Base-by-base conservation (phyloP, 2,797 vertebrate genomes). In the Ctenopoma multispine region DNA sequence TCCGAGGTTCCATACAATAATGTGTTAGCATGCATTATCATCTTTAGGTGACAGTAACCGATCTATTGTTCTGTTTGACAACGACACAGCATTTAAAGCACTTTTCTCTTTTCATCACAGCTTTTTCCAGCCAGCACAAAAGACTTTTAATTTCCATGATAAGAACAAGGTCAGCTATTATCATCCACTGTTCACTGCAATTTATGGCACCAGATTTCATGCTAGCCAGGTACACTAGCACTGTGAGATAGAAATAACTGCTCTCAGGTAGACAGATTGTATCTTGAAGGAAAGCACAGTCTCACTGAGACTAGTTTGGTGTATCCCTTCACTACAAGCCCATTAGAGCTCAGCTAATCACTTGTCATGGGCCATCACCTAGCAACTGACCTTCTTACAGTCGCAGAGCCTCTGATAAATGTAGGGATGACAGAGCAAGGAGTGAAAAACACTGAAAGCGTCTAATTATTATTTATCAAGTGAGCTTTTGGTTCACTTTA, bases 341-440 rank as follows among this genome's bases (percentile, higher is more conserved):
- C 69, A 60, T 73, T 65, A 77, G 73, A 77, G 59, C 65, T 76
- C 62, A 71, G 75, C 67, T 82, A 78, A 82, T 85, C 73, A 69
- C 67, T 77, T 20, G 12, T 48, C 3, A 53, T 75, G 72, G 58
- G 27, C 78, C 82, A 91, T 93, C 88, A 75, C 91, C 87, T 92
- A 90, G 91, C 91, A 93, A 92, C 90, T 65, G 47, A 81, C 53
- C 75, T 29, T 47, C 49, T 50, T 55, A 5, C 65, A 57, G 59
- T 49, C 27, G 61, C 31, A 61, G 58, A 61, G 63, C 63, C 59
- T 57, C 31, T 27, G 44, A 75, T 68, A 65, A 55, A 69, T 79
- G 47, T 44, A 49, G 21, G 38, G 56, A 4, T 63, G 55, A 46
- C 29, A 31, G 31, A 73, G 49, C 7, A 13, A 46, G 54, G 31